Conservation (phyloP, 2,888 invertebrate species). For the Ennomos fuscantarius region DNA sequence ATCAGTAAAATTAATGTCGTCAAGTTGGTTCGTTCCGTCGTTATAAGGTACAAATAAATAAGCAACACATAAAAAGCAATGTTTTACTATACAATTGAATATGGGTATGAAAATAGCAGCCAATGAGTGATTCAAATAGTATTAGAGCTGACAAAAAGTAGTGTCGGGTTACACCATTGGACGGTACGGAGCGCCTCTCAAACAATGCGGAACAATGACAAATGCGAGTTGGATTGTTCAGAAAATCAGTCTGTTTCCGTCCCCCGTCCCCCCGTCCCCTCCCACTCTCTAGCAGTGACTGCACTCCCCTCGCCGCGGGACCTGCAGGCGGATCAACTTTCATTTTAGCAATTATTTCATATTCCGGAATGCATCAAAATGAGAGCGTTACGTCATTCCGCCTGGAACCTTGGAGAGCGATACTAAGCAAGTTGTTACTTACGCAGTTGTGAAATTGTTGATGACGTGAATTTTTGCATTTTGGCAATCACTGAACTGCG, state of each 20-base stretch:
- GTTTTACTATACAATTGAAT: too few relatives aligned
- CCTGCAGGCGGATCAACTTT: background rate
- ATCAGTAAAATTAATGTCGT: too few relatives aligned
- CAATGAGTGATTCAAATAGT: too few relatives aligned
- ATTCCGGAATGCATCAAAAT: slow-evolving; percentile 9
- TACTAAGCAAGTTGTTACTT: too few relatives aligned
- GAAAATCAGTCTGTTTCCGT: slow-evolving; percentile 31
- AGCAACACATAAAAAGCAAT: too few relatives aligned
- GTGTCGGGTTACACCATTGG: slow-evolving; percentile 11
- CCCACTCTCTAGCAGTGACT: background rate
- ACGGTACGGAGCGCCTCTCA: slow-evolving; percentile 4
- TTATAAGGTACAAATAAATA: too few relatives aligned
- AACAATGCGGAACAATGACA: slow-evolving; percentile 34
- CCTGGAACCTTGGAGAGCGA: slow-evolving; percentile 8
- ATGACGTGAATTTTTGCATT: too few relatives aligned
- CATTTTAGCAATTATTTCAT: background rate
- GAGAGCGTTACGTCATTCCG: slow-evolving; percentile 11
- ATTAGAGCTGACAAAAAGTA: background rate
- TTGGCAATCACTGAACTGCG: too few relatives aligned
- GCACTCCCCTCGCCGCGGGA: background rate
- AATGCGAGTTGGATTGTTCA: slow-evolving; percentile 35
- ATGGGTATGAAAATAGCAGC: too few relatives aligned
- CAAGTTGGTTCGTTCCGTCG: too few relatives aligned
- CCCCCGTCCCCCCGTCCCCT: slow-evolving; percentile 4
- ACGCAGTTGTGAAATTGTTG: too few relatives aligned